These are phyloP conservation scores for Priocnemis perturbator DNA, from an alignment of 2,888 invertebrate species.

Conservation along the genomic window DNA sequence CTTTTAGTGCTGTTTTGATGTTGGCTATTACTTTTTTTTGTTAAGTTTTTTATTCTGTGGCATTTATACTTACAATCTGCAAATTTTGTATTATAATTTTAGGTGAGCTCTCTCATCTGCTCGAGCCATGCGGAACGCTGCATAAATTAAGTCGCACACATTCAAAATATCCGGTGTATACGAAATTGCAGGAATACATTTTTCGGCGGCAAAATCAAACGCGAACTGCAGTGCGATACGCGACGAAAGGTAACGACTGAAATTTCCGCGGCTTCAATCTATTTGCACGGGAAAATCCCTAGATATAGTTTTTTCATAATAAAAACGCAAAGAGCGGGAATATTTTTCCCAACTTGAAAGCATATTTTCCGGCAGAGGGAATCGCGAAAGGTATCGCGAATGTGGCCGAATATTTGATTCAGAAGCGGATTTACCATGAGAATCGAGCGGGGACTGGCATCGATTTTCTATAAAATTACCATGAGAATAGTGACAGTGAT, in stretches of 20 bases:
- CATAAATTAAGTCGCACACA: not conserved
- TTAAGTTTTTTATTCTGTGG: too few relatives aligned
- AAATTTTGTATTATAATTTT: too few relatives aligned
- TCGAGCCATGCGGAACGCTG: too few relatives aligned
- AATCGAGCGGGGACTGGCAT: conserved; percentile 37
- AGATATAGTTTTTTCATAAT: conserved; percentile 14
- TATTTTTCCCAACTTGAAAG: conserved; percentile 33
- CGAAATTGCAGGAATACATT: too few relatives aligned
- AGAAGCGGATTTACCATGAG: conserved; percentile 9
- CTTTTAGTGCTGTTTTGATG: too few relatives aligned
- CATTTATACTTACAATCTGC: too few relatives aligned
- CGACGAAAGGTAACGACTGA: too few relatives aligned
- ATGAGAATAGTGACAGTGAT: conserved; percentile 55
- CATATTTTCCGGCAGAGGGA: conserved; percentile 44
- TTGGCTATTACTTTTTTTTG: too few relatives aligned
- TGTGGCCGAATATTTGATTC: conserved; percentile 49
- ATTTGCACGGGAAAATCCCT: conserved; percentile 11
- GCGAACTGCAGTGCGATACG: too few relatives aligned
- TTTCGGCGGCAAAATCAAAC: too few relatives aligned
- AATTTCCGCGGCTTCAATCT: not conserved
- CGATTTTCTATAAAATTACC: conserved; percentile 68
- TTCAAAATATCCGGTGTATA: too few relatives aligned
- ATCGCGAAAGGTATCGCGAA: conserved; percentile 22
- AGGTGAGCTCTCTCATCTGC: too few relatives aligned
- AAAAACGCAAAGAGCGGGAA: conserved; percentile 29